Evolutionary conservation across 2,888 invertebrate genomes (phyloP), one percentile per base, ranked within the genome.

Genomic region (Erannis defoliaria): DNA sequence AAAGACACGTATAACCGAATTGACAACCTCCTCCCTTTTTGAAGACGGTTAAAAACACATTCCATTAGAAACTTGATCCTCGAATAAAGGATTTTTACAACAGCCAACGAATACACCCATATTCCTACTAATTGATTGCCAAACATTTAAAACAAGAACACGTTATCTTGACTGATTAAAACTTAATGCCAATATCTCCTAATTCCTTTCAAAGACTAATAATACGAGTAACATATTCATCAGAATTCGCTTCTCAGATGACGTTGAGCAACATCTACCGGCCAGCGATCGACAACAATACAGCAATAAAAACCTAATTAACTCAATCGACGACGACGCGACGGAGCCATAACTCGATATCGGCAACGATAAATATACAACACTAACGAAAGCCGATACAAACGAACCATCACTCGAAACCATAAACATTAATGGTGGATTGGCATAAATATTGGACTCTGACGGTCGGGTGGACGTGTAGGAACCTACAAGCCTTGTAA

Each of bases 321-420:
- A 67, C 64, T 66, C 67, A 68, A 72, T 70, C 72, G 68, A 67
- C 61, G 68, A 67, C 61, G 57, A 66, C 74, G 71, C 76, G 71
- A 66, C 71, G 70, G 72, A 74, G 71, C 74, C 72, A 71, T 76
- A 72, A 80, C 70, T 71, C 55, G 65, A 69, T 78, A 79, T 78
- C 73, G 76, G 62, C 65, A 66, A 69, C 71, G 72, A 76, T 79
- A 75, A 77, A 74, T 60, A 67, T 70, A 73, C 72, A 55, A 71
- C 70, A 70, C 71, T 77, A 79, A 80, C 78, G 74, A 75, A 67
- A 67, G 45, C 70, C 71, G 67, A 77, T 76, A 74, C 55, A 50
- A 78, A 78, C 73, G 67, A 71, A 50, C 70, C 67, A 72, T 74
- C 76, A 71, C 68, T 70, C 56, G 58, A 33, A 43, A 65, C 68